phyloP scores from a whole-genome alignment of 23 tunicate genomes.

The Phallusia fumigata region DNA sequence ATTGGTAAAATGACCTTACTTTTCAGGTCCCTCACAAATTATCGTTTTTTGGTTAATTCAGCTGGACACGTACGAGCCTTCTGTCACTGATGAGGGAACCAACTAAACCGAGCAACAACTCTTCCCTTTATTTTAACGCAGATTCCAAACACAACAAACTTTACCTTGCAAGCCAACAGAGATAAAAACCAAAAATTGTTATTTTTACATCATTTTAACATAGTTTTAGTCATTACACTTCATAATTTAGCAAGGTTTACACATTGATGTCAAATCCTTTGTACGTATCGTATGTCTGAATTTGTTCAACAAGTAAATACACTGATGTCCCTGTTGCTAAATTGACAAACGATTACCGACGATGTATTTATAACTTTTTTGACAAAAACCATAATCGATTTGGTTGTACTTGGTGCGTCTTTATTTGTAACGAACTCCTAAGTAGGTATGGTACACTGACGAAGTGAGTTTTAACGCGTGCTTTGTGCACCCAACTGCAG shows the following conservation, averaged over 20 bases:
- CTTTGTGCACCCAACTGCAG: too few species aligned
- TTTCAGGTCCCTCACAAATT: background rate
- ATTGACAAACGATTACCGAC: background rate
- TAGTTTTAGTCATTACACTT: background rate
- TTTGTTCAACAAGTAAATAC: too few species aligned
- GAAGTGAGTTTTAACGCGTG: too few species aligned
- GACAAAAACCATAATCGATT: background rate
- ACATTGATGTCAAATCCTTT: too few species aligned
- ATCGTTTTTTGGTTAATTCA: background rate
- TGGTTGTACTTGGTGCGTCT: background rate
- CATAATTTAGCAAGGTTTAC: background rate
- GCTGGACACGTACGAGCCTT: background rate
- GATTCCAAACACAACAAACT: background rate
- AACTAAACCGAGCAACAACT: background rate
- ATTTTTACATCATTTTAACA: background rate
- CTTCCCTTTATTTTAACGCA: background rate
- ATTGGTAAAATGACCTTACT: too few species aligned
- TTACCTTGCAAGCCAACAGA: background rate
- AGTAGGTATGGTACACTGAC: too few species aligned
- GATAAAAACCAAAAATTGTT: background rate
- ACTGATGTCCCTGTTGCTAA: background rate
- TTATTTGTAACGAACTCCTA: too few species aligned
- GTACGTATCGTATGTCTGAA: too few species aligned
- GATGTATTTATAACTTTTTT: background rate
- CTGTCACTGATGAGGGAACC: background rate